A percentile compares a stretch with the other conserved stretches of the same genome.
Evolutionary conservation across 2,797 vertebrate genomes (phyloP).

Genomic region (Xiphorhynchus erythropygius): DNA sequence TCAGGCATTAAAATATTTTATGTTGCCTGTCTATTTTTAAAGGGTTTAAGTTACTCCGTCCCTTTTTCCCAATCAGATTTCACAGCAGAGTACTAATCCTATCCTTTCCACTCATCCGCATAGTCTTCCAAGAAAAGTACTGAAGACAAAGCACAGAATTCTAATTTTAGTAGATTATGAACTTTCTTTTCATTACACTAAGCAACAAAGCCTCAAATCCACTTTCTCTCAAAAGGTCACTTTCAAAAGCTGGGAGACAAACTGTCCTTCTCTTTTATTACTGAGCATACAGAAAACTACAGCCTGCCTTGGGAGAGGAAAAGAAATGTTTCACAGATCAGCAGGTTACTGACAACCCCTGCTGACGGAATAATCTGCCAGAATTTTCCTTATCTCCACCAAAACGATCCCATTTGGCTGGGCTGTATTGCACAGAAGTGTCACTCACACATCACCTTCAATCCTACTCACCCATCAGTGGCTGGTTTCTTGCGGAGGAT

Average conservation of each 20-base stretch:
- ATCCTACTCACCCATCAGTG: slow-evolving; percentile 86
- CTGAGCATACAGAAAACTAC: not conserved
- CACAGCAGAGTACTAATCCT: slow-evolving; percentile 48
- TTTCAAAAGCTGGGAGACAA: not conserved
- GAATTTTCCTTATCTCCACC: not conserved
- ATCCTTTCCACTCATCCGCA: slow-evolving; percentile 4
- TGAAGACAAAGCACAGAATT: not conserved
- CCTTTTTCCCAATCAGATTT: slow-evolving; percentile 42
- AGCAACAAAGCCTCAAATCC: not conserved
- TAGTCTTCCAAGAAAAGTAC: slow-evolving; percentile 24
- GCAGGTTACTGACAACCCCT: not conserved
- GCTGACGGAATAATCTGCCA: not conserved
- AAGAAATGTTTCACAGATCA: not conserved
- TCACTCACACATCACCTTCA: not conserved
- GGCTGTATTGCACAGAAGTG: not conserved
- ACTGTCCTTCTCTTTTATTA: not conserved
- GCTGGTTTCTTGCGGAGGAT: slow-evolving; percentile 97
- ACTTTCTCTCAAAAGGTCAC: not conserved
- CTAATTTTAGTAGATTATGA: slow-evolving; percentile 25
- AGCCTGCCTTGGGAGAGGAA: not conserved
- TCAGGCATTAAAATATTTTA: not conserved
- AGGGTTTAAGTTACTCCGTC: slow-evolving; percentile 22
- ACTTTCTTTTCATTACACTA: not conserved
- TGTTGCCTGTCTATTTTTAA: too few relatives aligned
- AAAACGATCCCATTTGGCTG: not conserved